Conservation (phyloP, 1,140 invertebrate genomes). For the Lordiphosa collinella region DNA sequence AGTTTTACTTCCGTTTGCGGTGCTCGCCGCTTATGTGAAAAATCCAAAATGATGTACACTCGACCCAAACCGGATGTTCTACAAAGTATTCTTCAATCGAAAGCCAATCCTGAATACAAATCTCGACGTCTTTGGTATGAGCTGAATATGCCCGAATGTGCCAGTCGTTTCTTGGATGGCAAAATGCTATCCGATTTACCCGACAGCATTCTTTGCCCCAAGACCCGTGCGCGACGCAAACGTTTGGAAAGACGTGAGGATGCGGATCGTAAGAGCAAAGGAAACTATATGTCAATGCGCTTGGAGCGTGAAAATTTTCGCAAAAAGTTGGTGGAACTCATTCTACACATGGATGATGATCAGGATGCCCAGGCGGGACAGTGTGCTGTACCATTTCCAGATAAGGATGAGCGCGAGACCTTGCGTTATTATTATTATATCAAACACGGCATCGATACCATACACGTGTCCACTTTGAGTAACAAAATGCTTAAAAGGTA, state of each 20-base stretch:
- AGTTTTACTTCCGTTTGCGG: slow-evolving; percentile 60
- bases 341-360: slow-evolving; percentile 81
- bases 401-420: slow-evolving; percentile 84
- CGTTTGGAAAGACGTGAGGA: slow-evolving; percentile 1
- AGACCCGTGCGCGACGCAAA: slow-evolving; percentile 12
- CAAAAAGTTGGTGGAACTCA: slow-evolving; percentile 87
- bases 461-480: slow-evolving; percentile 89
- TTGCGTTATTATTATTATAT: slow-evolving; percentile 94
- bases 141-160: slow-evolving; percentile 75
- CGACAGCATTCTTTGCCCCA: slow-evolving; percentile 52
- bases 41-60: slow-evolving; percentile 64
- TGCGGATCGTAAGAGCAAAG: slow-evolving; percentile 11
- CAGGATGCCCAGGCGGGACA: slow-evolving; percentile 71
- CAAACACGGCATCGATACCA: slow-evolving; percentile 92
- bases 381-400: slow-evolving; percentile 79
- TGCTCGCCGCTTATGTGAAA: slow-evolving; percentile 46
- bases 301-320: slow-evolving; percentile 91
- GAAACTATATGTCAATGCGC: slow-evolving; percentile 80
- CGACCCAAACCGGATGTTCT: slow-evolving; percentile 70
- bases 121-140: slow-evolving; percentile 74
- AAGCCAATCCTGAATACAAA: slow-evolving; percentile 72
- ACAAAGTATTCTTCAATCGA: slow-evolving; percentile 65
- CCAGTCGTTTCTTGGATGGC: slow-evolving; percentile 62
- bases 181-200: slow-evolving; percentile 65
- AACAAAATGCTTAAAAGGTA: slow-evolving; percentile 83